Base-by-base conservation (phyloP, 2,113 vertebrate species). In the Nettapus auritus region DNA sequence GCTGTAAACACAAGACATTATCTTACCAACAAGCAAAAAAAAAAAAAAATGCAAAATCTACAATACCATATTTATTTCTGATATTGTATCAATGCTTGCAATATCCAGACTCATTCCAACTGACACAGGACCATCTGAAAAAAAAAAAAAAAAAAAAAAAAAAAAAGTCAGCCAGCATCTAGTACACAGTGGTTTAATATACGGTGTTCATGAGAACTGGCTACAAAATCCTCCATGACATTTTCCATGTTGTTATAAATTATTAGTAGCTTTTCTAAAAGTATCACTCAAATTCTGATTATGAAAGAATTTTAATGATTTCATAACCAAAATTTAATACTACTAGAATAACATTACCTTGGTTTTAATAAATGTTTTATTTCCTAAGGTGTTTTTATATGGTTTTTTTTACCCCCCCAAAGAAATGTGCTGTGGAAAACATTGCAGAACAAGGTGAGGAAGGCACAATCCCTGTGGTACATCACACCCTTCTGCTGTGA, bases 101-200 rank as follows among this genome's bases (percentile, higher is more conserved):
- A 99, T 99, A 92, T 99, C 99, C 98, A 99, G 89, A 90, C 99
- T 99, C 99, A 99, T 99, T 40, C 98, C 99, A 52, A 99, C 97
- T 6, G 98, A 98, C 44, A 99, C 99, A 22, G 99, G 99, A n/a
- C 98, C 98, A 97, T 99, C 99, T 99, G 96, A 10, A 48, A 9
- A 22, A 22, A 21, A 48, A 48, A 63, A 97, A 93, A 77, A 63
- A 97, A 93, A 77, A 46, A 46, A 46, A 18, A 88, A 79, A 82
- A 25, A 75, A 36, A 36, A 74, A 59, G 25, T 74, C 23, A 87
- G 57, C 89, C 26, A 87, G 55, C 89, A 40, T 33, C 5, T 29
- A 74, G 38, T 22, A 82, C 38, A 26, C 2, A 46, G 31, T 40
- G 76, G 42, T 56, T 71, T 42, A 77, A 70, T 13, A 34, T 2